These are phyloP conservation scores for Holacanthus passer DNA, from an alignment of 2,113 vertebrate genomes.

Conservation along the genomic window DNA sequence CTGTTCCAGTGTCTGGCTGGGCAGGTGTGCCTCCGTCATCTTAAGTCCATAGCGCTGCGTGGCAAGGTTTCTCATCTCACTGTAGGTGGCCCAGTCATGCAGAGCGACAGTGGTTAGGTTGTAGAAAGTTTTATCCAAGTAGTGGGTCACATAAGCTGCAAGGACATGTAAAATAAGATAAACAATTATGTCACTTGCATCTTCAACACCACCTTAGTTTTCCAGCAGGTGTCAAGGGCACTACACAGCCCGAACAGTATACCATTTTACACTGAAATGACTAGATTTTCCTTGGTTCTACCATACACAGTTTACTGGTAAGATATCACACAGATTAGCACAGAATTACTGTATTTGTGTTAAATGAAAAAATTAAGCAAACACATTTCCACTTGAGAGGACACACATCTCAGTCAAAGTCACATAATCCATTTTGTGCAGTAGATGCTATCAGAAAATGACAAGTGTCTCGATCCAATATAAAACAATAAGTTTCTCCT, in stretches of 20 bases:
- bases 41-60: constrained; percentile 94
- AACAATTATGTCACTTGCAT: neutral
- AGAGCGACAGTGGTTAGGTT: constrained; percentile 97
- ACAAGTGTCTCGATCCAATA: too few species aligned
- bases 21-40: constrained; percentile 98
- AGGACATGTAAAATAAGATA: neutral
- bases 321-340: neutral
- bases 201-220: neutral
- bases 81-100: constrained; percentile 99
- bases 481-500: too few species aligned
- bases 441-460: neutral
- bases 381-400: too few species aligned
- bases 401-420: too few species aligned
- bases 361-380: too few species aligned
- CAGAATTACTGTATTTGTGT: too few species aligned
- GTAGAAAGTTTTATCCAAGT: constrained; percentile 99
- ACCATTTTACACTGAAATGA: neutral
- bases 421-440: too few species aligned
- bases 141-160: constrained; percentile 96
- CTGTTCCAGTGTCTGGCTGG: constrained; percentile 99
- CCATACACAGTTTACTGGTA: neutral
- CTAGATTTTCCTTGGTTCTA: neutral
- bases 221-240: constrained; percentile 14
- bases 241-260: neutral
- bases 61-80: constrained; percentile 98